A percentile compares a stretch with the other conserved stretches of the same genome.
Conservation (phyloP, 2,113 vertebrate genomes). For the Carlito syrichta region DNA sequence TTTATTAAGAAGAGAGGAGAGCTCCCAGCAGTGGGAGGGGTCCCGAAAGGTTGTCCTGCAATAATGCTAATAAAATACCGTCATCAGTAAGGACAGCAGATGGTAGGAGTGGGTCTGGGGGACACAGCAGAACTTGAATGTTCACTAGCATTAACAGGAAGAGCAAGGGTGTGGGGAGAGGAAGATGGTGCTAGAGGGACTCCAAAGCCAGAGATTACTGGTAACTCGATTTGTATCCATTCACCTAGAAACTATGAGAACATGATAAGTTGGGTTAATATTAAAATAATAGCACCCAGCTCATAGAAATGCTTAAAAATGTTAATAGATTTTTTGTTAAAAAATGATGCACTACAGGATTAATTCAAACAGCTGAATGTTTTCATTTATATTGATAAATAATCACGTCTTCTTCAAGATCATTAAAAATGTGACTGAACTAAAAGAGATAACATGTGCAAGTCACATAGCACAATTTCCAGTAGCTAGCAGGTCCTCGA, state of each 20-base stretch:
- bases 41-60: no score
- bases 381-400: background rate
- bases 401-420: background rate
- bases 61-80: background rate
- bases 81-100: background rate
- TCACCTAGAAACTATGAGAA: background rate
- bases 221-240: background rate
- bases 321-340: background rate
- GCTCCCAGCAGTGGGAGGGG: no score
- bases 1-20: no score
- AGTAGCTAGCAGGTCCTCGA: background rate
- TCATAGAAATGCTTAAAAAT: background rate
- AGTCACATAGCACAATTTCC: background rate
- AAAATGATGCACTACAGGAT: background rate
- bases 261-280: conserved; percentile 21
- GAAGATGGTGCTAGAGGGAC: background rate
- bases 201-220: background rate
- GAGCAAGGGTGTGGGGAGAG: background rate
- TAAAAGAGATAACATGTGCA: background rate
- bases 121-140: background rate
- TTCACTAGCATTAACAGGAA: background rate
- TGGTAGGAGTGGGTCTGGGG: background rate
- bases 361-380: background rate
- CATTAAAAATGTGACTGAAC: background rate
- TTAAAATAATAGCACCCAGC: background rate